Evolutionary conservation across 2,888 invertebrate species (phyloP), one percentile per base, ranked within the genome.

Genomic region (Dicranocentrus wangi): DNA sequence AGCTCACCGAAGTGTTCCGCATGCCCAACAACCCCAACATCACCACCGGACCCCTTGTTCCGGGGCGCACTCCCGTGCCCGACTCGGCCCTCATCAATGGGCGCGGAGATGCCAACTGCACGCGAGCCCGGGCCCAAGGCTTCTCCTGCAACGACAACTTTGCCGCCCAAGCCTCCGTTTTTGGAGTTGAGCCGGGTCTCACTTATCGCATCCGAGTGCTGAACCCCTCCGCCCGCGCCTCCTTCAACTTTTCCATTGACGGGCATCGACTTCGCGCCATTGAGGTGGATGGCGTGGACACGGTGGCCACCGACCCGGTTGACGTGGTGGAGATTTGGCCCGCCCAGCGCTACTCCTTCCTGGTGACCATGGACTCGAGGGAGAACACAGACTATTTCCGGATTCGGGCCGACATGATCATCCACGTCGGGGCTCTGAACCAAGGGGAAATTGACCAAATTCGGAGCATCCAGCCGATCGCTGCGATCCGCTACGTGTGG

Each of bases 271-370:
- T 77, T 1, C 2, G 28, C 8, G 47, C 25, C n/a, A 77, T 77
- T 61, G 77, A 77, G 53, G 28, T 68, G 8, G 77, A 77, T 70
- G 77, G 77, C 1, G 69, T 77, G 39, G 70, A 77, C 32, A 70
- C 70, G 13, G 61, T 58, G 1, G 1, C 2, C n/a, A 23, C 10
- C 2, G 15, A 10, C 7, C 43, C 47, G 5, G 77, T 70, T 5
- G 70, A 77, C 32, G 42, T 55, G 1, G 25, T 70, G 15, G 10
- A 21, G 3, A 39, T 70, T 21, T 27, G 25, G 42, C 43, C 77
- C 3, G 77, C 60, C 1, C 69, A 77, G 32, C 15, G 77, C 3
- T 77, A 77, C 28, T 70, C 70, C 15, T 8, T 66, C 15, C n/a
- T 75, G 2, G 66, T 75, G 1, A 61, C n/a, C 13, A 58, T 72